These are phyloP conservation scores for Phocoena phocoena DNA, from an alignment of 2,113 vertebrate species.

Conservation along the genomic window DNA sequence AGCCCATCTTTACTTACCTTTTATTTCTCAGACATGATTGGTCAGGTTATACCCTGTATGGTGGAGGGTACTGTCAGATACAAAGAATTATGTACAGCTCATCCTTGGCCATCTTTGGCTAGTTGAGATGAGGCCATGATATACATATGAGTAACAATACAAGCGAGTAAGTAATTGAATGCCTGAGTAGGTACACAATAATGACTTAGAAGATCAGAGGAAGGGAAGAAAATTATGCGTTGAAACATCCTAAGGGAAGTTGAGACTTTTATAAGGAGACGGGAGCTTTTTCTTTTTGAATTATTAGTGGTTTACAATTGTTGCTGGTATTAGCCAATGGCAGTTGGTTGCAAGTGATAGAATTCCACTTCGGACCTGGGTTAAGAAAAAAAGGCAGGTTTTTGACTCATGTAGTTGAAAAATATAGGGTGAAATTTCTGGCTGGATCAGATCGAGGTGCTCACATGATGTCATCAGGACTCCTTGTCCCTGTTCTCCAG, in stretches of 20 bases:
- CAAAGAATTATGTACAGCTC: neutral
- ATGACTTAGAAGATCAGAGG: neutral
- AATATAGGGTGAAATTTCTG: neutral
- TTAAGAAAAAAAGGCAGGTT: neutral
- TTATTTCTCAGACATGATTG: neutral
- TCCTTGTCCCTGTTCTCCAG: neutral
- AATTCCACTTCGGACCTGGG: neutral
- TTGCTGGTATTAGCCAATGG: neutral
- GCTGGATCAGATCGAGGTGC: neutral
- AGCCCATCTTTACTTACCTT: neutral
- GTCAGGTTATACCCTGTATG: neutral
- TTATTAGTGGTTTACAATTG: neutral
- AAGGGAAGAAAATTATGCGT: neutral
- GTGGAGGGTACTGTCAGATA: neutral
- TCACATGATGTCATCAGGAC: neutral
- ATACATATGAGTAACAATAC: neutral
- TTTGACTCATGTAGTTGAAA: neutral
- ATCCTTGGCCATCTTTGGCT: neutral
- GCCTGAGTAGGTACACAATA: neutral
- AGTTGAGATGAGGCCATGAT: neutral
- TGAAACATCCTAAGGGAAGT: neutral
- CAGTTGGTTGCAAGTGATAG: neutral
- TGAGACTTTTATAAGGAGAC: neutral
- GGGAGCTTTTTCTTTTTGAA: neutral
- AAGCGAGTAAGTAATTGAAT: neutral